Evolutionary conservation across 1,140 invertebrate species (phyloP), one percentile per base, ranked within the genome.

Genomic region (Eriosoma lanigerum): DNA sequence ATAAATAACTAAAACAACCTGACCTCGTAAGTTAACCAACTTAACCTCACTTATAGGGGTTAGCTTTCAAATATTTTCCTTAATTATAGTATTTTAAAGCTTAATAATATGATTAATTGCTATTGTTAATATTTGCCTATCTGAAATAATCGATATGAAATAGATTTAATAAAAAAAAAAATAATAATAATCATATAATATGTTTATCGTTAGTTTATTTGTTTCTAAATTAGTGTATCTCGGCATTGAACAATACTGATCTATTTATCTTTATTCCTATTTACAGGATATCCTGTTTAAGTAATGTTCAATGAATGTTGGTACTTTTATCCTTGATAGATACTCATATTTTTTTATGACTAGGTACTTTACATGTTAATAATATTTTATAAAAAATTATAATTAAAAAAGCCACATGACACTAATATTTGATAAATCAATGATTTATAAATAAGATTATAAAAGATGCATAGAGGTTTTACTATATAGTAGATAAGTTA

Each of bases 221-320:
- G 24, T 68, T 68, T 4, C 38, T 24, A 24, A 48, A 26, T 46
- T 26, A 48, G 46, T 68, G 13, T 48, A 68, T 38, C 21, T 68
- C 21, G 44, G 13, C 64, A 68, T 68, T 68, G 64, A 68, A 48
- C 8, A 68, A 24, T 48, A 48, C 44, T 46, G 21, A 48, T 24
- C 1, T 3, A 68, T 48, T 17, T 68, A 68, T 68, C 64, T 68
- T 48, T 48, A 68, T 68, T 68, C 21, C 12, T 15, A 15, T 24
- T 38, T 38, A 68, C 64, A 68, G 64, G 64, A 68, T 68, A 68
- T 68, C 64, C 64, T 68, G 64, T n/a, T 32, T 46, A 64, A 64
- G 17, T 32, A 64, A 38, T n/a, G 19, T 64, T 29, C 32, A 62
- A 62, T 62, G 60, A 32, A 68, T 68, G 5, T 68, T n/a, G 3